A percentile compares a stretch with the other conserved stretches of the same genome.
phyloP scores from a whole-genome alignment of 2,113 vertebrate species.

The Peromyscus polionotus region DNA sequence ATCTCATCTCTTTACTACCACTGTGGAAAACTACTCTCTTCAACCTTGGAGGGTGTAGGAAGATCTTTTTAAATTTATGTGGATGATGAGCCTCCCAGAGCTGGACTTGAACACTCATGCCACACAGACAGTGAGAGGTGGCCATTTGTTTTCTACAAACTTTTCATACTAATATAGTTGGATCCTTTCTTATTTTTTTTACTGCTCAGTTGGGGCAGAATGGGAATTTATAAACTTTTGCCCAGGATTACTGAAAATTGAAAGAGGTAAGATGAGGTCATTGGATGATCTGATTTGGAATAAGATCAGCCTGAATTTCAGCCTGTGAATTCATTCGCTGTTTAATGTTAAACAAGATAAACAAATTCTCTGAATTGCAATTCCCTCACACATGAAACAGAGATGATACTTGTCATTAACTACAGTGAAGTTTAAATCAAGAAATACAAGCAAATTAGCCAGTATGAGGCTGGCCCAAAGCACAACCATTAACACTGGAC shows the following conservation, averaged over 20 bases:
- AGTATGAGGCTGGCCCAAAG: neutral
- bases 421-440: neutral
- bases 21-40: neutral
- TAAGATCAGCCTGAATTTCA: neutral
- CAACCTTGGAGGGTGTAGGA: neutral
- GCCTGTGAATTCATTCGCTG: neutral
- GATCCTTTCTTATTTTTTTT: neutral
- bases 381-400: neutral
- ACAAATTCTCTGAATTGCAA: neutral
- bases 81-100: neutral
- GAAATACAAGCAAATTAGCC: neutral
- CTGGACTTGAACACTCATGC: neutral
- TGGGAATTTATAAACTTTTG: neutral
- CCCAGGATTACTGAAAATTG: neutral
- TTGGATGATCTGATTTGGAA: neutral
- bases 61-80: neutral
- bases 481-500: neutral
- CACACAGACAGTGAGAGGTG: neutral
- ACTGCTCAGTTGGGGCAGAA: neutral
- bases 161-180: neutral
- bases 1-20: slow-evolving; percentile 48
- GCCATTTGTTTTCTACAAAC: neutral
- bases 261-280: neutral
- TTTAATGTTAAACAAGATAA: neutral
- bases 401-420: neutral